A percentile compares a stretch with the other conserved stretches of the same genome.
Conservation (phyloP, 2,888 invertebrate genomes). For the Mimachlamys varia region DNA sequence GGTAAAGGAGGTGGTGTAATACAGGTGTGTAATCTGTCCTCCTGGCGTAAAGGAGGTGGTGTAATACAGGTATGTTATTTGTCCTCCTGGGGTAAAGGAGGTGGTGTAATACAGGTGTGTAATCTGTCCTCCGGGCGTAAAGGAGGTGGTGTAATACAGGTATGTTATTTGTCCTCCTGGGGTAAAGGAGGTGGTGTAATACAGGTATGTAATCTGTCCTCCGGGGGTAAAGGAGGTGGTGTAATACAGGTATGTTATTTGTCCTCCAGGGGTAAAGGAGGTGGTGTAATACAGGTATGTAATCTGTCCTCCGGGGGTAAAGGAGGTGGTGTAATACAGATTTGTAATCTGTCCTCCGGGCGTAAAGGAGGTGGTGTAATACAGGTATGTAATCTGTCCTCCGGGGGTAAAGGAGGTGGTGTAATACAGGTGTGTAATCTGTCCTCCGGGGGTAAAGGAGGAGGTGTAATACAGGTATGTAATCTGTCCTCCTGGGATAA, state of each 20-base stretch:
- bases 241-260: too few species aligned
- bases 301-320: too few species aligned
- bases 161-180: slow-evolving; percentile 66
- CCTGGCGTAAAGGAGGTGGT: too few species aligned
- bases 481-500: too few species aligned
- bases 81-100: slow-evolving; percentile 70
- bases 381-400: slow-evolving; percentile 61
- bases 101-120: slow-evolving; percentile 74
- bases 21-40: slow-evolving; percentile 61
- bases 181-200: slow-evolving; percentile 76
- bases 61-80: too few species aligned
- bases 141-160: too few species aligned
- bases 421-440: too few species aligned
- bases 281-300: slow-evolving; percentile 74
- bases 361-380: slow-evolving; percentile 76
- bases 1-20: slow-evolving; percentile 76
- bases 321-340: too few species aligned
- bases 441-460: slow-evolving; percentile 71
- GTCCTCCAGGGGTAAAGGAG: slow-evolving; percentile 70
- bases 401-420: too few species aligned
- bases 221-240: too few species aligned
- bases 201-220: slow-evolving; percentile 61
- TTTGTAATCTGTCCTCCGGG: too few species aligned
- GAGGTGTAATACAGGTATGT: slow-evolving; percentile 74
- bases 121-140: too few species aligned